phyloP scores from a whole-genome alignment of 2,888 invertebrate genomes.

The Drosophila borealis region DNA sequence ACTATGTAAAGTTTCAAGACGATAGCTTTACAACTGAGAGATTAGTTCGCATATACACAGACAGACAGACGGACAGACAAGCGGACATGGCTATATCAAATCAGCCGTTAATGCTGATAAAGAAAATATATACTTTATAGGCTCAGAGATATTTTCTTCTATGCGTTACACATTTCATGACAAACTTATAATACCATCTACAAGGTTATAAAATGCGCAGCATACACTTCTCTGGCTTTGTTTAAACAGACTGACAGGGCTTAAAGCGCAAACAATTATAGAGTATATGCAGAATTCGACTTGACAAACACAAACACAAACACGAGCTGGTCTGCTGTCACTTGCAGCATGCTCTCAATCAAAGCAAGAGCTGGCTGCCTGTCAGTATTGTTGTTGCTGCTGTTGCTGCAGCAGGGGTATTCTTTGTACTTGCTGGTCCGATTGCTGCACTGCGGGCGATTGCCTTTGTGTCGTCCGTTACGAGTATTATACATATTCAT shows the following conservation, averaged over 20 bases:
- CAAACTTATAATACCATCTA: too few relatives aligned
- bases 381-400: constrained; percentile 6
- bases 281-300: constrained; percentile 12
- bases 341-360: constrained; percentile 30
- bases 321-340: constrained; percentile 10
- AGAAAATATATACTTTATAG: too few relatives aligned
- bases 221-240: not conserved
- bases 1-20: too few relatives aligned
- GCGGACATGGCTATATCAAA: too few relatives aligned
- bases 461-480: not conserved
- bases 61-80: too few relatives aligned
- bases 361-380: constrained; percentile 22
- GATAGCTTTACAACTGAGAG: too few relatives aligned
- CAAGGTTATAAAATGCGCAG: not conserved
- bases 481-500: not conserved
- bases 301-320: constrained; percentile 1
- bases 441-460: constrained; percentile 18
- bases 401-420: constrained; percentile 8
- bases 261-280: constrained; percentile 21
- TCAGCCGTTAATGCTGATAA: too few relatives aligned
- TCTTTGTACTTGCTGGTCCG: constrained; percentile 18
- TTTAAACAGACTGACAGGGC: constrained; percentile 23
- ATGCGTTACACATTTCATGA: too few relatives aligned
- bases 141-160: too few relatives aligned
- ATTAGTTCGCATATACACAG: too few relatives aligned